These are phyloP conservation scores for Scaptomyza reducta DNA, from an alignment of 2,888 invertebrate genomes.

Conservation along the genomic window DNA sequence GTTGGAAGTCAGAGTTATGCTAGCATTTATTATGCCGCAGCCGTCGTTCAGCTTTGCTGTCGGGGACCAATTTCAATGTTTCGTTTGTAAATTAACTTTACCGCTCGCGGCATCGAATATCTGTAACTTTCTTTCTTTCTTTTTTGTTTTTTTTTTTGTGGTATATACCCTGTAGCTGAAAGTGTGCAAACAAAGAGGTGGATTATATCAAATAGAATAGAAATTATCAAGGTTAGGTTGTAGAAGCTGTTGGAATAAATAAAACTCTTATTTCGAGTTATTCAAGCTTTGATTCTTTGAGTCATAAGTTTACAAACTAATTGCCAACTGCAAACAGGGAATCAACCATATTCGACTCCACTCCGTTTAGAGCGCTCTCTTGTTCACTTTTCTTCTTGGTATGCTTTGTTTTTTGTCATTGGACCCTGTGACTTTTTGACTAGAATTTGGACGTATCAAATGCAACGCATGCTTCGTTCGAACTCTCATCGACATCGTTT, in stretches of 20 bases:
- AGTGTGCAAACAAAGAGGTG: too few species aligned
- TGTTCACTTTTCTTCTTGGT: not conserved
- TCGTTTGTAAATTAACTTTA: slow-evolving; percentile 77
- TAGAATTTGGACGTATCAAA: slow-evolving; percentile 60
- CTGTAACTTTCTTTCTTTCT: slow-evolving; percentile 41
- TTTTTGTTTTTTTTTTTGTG: slow-evolving; percentile 4
- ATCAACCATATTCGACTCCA: not conserved
- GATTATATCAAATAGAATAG: too few species aligned
- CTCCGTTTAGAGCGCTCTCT: too few species aligned
- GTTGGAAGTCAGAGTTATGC: slow-evolving; percentile 56
- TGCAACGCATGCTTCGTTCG: slow-evolving; percentile 68
- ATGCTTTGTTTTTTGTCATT: slow-evolving; percentile 28
- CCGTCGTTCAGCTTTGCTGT: slow-evolving; percentile 54
- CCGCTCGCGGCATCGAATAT: slow-evolving; percentile 67
- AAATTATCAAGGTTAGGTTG: too few species aligned
- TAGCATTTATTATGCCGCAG: slow-evolving; percentile 73
- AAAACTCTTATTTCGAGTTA: too few species aligned
- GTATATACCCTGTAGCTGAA: slow-evolving; percentile 27
- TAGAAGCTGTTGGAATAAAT: too few species aligned
- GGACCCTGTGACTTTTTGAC: slow-evolving; percentile 12
- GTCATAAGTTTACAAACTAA: not conserved
- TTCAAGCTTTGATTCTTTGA: not conserved
- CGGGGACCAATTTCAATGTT: slow-evolving; percentile 70
- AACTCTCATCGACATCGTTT: slow-evolving; percentile 41
- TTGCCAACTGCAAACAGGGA: not conserved